Conservation (phyloP, 2,888 invertebrate species). For the Hydriomena furcata region DNA sequence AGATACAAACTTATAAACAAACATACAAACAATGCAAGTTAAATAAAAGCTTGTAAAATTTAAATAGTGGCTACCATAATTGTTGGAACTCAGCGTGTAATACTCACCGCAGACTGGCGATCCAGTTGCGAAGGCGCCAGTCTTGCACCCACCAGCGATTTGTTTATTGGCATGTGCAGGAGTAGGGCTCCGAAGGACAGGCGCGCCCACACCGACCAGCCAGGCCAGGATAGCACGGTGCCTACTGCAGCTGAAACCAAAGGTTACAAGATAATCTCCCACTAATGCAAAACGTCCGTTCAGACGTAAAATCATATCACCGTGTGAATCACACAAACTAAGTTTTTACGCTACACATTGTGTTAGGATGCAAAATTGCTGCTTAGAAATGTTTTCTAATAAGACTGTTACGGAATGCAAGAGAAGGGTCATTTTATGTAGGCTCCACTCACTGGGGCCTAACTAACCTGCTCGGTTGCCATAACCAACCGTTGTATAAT, state of each 20-base stretch:
- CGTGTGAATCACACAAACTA: too few species aligned
- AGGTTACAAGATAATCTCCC: too few species aligned
- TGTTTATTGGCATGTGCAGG: conserved; percentile 75
- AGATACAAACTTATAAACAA: too few species aligned
- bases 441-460: conserved; percentile 3
- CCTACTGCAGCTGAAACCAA: conserved; percentile 55
- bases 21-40: too few species aligned
- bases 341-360: too few species aligned
- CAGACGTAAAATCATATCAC: too few species aligned
- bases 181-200: conserved; percentile 74
- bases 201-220: conserved; percentile 65
- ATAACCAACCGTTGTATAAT: conserved; percentile 13
- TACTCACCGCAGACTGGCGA: conserved; percentile 52
- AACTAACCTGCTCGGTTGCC: conserved; percentile 11
- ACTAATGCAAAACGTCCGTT: too few species aligned
- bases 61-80: too few species aligned
- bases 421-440: conserved; percentile 1
- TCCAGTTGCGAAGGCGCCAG: conserved; percentile 57
- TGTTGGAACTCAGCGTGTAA: too few species aligned
- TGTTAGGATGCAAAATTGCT: too few species aligned
- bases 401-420: neutral
- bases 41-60: too few species aligned
- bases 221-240: conserved; percentile 54
- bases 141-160: conserved; percentile 60
- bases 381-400: neutral